Evolutionary conservation across 2,797 vertebrate species (phyloP).

Genomic region (Epinephelus awoara): DNA sequence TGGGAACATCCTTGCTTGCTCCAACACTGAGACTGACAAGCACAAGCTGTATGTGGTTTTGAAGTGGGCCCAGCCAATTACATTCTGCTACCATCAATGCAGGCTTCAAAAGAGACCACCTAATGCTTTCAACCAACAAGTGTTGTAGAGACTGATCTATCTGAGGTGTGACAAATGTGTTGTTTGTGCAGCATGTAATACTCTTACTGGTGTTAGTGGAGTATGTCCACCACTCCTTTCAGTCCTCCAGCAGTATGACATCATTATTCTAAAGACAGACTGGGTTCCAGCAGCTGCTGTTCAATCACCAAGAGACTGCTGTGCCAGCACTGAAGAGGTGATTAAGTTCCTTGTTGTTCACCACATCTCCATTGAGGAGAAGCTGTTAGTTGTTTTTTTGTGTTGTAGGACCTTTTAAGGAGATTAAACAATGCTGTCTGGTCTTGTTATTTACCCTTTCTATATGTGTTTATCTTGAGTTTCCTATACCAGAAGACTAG

Average conservation of each 20-base stretch:
- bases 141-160: not conserved
- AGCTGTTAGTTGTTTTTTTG: not conserved
- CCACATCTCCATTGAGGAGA: not conserved
- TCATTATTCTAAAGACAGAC: not conserved
- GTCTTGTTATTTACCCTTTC: not conserved
- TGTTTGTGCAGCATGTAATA: not conserved
- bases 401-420: not conserved
- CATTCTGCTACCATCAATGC: not conserved
- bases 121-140: not conserved
- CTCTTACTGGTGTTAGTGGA: not conserved
- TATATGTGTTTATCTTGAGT: not conserved
- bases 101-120: not conserved
- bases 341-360: not conserved
- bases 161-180: not conserved
- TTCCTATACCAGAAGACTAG: not conserved
- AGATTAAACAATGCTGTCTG: not conserved
- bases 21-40: not conserved
- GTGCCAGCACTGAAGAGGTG: not conserved
- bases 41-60: not conserved
- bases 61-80: not conserved
- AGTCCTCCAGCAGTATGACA: not conserved
- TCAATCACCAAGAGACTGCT: not conserved
- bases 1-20: not conserved
- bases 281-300: slow-evolving; percentile 4
- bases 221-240: not conserved